Percentiles rank a stretch among this genome's conserved stretches.
Evolutionary conservation across 2,797 vertebrate genomes (phyloP).

Genomic region (Tiaroga cobitis): DNA sequence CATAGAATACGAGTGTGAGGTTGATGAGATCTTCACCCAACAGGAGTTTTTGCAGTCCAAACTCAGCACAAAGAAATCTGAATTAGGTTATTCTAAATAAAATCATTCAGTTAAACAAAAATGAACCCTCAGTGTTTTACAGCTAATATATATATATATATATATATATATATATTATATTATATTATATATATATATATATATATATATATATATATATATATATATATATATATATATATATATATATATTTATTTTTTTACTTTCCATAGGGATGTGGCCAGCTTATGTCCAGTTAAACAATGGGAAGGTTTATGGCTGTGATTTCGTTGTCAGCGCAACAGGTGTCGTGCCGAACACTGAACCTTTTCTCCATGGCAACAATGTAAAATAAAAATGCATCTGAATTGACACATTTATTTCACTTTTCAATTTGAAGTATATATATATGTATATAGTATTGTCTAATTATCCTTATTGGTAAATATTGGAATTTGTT

Average conservation of each 20-base stretch:
- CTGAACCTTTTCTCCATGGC: constrained; percentile 85
- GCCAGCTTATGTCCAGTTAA: constrained; percentile 90
- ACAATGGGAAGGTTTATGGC: constrained; percentile 88
- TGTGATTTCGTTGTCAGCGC: constrained; percentile 94
- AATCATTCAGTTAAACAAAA: neutral
- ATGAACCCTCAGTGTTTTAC: neutral
- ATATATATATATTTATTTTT: neutral
- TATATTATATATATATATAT: neutral
- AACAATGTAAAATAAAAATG: constrained; percentile 78
- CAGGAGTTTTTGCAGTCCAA: constrained; percentile 79
- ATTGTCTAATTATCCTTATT: neutral
- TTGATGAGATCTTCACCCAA: constrained; percentile 81
- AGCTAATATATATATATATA: neutral
- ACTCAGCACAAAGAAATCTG: constrained; percentile 59
- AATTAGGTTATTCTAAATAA: constrained; percentile 61
- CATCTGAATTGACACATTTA: neutral
- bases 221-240: neutral
- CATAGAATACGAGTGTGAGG: constrained; percentile 88
- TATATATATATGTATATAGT: neutral
- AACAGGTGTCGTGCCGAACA: constrained; percentile 90
- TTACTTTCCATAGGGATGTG: constrained; percentile 76
- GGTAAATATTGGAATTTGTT: neutral
- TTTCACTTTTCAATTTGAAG: neutral
- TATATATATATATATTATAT: too few relatives aligned
- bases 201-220: neutral